Percentiles rank a stretch among this genome's conserved stretches.
Evolutionary conservation across 2,113 vertebrate species (phyloP).

Genomic region (Crypturellus undulatus): DNA sequence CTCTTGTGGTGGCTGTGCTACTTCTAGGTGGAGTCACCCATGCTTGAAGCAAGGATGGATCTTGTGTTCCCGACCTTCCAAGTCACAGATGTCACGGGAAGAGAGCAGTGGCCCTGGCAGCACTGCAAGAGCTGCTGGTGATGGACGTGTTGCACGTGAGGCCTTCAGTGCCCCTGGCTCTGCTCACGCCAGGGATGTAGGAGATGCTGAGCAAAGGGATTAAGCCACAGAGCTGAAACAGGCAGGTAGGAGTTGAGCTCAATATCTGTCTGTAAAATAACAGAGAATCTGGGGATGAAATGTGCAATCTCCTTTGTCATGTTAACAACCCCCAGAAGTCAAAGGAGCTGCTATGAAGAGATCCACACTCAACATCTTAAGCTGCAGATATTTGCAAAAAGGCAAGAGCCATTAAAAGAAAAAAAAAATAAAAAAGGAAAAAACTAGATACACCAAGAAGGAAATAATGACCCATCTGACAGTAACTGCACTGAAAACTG

Average conservation of each 20-base stretch:
- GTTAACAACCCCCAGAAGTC: neutral
- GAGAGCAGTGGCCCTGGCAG: neutral
- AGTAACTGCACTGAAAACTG: fast-evolving
- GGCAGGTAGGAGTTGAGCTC: neutral
- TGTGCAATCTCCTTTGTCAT: neutral
- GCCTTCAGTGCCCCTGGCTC: neutral
- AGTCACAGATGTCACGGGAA: neutral
- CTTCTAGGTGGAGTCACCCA: neutral
- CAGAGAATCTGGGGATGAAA: neutral
- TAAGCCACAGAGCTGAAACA: neutral
- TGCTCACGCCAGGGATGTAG: neutral
- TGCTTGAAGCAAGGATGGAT: fast-evolving
- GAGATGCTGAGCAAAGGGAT: fast-evolving
- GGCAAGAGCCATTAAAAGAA: neutral
- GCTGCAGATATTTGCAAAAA: neutral
- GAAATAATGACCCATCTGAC: neutral
- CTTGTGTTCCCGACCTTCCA: neutral
- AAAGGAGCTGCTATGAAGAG: neutral
- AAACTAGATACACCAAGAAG: neutral
- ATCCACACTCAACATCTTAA: neutral
- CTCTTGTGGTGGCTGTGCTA: neutral
- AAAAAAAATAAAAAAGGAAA: neutral
- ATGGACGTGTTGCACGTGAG: neutral
- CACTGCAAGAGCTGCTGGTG: neutral
- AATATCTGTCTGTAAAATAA: neutral